These are phyloP conservation scores for Graphium colonna DNA, from an alignment of 2,888 invertebrate genomes.

Conservation along the genomic window DNA sequence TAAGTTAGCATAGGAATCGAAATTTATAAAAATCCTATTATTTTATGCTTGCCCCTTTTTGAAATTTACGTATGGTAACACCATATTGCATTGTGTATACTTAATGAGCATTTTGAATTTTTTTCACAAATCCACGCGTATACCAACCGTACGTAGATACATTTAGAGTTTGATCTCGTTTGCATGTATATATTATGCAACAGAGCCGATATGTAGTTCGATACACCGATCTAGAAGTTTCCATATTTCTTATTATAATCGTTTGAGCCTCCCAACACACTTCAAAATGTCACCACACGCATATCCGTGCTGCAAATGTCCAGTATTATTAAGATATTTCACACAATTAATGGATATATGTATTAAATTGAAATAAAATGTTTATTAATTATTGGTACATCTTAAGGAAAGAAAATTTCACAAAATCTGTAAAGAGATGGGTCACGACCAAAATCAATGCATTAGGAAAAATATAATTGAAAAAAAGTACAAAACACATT, in stretches of 20 bases:
- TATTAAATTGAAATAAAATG: not conserved
- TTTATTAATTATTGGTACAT: not conserved
- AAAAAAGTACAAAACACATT: too few relatives aligned
- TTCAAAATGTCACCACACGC: constrained; percentile 12
- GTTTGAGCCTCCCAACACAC: constrained; percentile 13
- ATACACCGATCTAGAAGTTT: not conserved
- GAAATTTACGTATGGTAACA: constrained; percentile 24
- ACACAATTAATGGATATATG: too few relatives aligned
- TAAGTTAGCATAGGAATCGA: not conserved
- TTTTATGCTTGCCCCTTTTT: constrained; percentile 23
- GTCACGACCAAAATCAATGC: too few relatives aligned
- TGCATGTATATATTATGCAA: constrained; percentile 42
- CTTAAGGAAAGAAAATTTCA: too few relatives aligned
- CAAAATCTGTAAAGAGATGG: too few relatives aligned
- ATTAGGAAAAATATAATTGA: too few relatives aligned
- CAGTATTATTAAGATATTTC: not conserved
- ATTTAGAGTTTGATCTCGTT: constrained; percentile 31
- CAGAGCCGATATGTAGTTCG: constrained; percentile 15
- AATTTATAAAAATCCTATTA: not conserved
- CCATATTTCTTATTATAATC: not conserved
- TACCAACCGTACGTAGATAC: constrained; percentile 23
- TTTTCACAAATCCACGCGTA: not conserved
- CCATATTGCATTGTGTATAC: constrained; percentile 11
- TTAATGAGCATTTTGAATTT: constrained; percentile 11
- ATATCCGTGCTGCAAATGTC: not conserved